Evolutionary conservation across 2,888 invertebrate species (phyloP).

Genomic region (Phyllotreta striolata): DNA sequence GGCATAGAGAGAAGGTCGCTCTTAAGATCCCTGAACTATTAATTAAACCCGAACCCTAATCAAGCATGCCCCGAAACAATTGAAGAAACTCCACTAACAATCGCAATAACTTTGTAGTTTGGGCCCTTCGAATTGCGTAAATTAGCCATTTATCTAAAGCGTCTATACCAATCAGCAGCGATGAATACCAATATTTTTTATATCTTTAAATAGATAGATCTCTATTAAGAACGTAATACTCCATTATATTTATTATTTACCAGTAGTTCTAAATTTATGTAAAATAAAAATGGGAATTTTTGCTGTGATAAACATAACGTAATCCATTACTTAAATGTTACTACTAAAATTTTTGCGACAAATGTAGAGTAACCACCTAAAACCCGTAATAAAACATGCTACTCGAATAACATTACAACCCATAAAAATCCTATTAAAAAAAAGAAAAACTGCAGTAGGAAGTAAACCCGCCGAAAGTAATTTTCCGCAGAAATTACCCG

Average conservation of each 20-base stretch:
- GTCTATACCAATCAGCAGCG: constrained; percentile 30
- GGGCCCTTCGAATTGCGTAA: constrained; percentile 33
- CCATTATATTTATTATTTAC: too few relatives aligned
- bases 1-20: constrained; percentile 2
- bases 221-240: too few relatives aligned
- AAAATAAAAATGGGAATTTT: too few relatives aligned
- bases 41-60: constrained; percentile 40
- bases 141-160: constrained; percentile 34
- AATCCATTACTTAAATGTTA: too few relatives aligned
- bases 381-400: constrained; percentile 12
- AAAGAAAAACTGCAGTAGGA: constrained; percentile 25
- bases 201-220: too few relatives aligned
- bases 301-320: too few relatives aligned
- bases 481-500: constrained; percentile 29
- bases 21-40: constrained; percentile 33
- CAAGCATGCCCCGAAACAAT: constrained; percentile 39
- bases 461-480: constrained; percentile 26
- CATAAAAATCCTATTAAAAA: constrained; percentile 25
- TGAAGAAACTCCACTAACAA: constrained; percentile 44
- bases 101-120: constrained; percentile 34
- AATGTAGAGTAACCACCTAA: constrained; percentile 3
- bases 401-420: constrained; percentile 10
- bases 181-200: too few relatives aligned
- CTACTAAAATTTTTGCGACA: background rate
- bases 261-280: too few relatives aligned